Percentiles rank a stretch among this genome's conserved stretches.
Evolutionary conservation across 2,888 invertebrate species (phyloP).

Genomic region (Acholoe squamosa): DNA sequence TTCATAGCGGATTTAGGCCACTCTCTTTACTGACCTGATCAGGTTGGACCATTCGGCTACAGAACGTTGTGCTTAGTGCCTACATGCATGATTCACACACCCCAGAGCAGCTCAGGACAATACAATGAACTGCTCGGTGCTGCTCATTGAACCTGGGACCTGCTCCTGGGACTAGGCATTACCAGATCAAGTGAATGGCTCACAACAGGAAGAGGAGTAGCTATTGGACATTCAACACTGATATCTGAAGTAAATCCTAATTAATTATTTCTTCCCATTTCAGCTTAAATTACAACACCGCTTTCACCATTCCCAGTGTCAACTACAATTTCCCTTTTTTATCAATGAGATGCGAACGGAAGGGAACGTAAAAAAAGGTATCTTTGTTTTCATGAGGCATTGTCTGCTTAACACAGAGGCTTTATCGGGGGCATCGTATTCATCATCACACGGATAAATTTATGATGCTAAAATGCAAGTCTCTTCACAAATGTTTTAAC

Average conservation of each 20-base stretch:
- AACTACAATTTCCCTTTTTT: too few species aligned
- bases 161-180: not conserved
- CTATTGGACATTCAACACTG: not conserved
- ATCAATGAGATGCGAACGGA: too few species aligned
- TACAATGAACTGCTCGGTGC: not conserved
- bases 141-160: not conserved
- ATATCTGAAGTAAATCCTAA: not conserved
- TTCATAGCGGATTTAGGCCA: not conserved
- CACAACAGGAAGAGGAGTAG: not conserved
- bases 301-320: too few species aligned
- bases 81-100: conserved; percentile 15
- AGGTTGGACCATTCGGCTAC: not conserved
- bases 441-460: too few species aligned
- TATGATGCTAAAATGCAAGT: too few species aligned
- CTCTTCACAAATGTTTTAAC: too few species aligned
- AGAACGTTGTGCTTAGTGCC: not conserved
- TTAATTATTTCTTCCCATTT: conserved; percentile 15
- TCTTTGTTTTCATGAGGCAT: too few species aligned
- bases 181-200: not conserved
- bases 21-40: not conserved
- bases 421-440: too few species aligned
- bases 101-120: conserved; percentile 4
- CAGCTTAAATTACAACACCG: not conserved
- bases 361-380: too few species aligned
- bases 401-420: too few species aligned